Evolutionary conservation across 2,888 invertebrate genomes (phyloP).

Genomic region (Uloborus plumipes): DNA sequence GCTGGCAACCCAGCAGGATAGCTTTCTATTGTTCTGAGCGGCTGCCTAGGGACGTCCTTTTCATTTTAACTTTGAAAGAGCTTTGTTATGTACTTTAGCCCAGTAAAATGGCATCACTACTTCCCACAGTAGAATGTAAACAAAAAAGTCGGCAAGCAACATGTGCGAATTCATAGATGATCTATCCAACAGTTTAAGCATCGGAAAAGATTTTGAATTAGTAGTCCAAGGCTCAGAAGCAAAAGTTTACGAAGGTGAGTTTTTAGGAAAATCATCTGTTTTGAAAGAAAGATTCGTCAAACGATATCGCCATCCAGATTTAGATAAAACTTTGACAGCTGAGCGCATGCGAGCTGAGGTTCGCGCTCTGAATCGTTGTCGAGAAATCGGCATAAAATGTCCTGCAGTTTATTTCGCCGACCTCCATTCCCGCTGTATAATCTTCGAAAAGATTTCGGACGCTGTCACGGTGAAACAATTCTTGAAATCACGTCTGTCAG

Average conservation of each 20-base stretch:
- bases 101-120: no score
- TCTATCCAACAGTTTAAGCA: background rate
- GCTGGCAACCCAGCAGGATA: no score
- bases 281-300: slow-evolving; percentile 93
- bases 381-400: slow-evolving; percentile 76
- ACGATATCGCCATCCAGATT: slow-evolving; percentile 87
- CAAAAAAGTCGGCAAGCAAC: background rate
- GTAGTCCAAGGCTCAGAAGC: slow-evolving; percentile 92
- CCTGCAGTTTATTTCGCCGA: slow-evolving; percentile 87
- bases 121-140: background rate
- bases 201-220: slow-evolving; percentile 20
- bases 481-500: slow-evolving; percentile 72
- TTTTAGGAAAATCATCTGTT: slow-evolving; percentile 80
- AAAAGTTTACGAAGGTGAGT: slow-evolving; percentile 81
- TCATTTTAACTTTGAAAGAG: no score
- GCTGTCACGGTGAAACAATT: slow-evolving; percentile 85
- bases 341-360: slow-evolving; percentile 92
- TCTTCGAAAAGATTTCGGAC: slow-evolving; percentile 85
- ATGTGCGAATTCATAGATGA: background rate
- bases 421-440: slow-evolving; percentile 81
- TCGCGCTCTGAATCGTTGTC: slow-evolving; percentile 78
- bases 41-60: no score
- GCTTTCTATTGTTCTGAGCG: no score
- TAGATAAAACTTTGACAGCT: slow-evolving; percentile 86
- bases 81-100: no score